Evolutionary conservation across 2,888 invertebrate genomes (phyloP).

Genomic region (Harpalus rubripes): DNA sequence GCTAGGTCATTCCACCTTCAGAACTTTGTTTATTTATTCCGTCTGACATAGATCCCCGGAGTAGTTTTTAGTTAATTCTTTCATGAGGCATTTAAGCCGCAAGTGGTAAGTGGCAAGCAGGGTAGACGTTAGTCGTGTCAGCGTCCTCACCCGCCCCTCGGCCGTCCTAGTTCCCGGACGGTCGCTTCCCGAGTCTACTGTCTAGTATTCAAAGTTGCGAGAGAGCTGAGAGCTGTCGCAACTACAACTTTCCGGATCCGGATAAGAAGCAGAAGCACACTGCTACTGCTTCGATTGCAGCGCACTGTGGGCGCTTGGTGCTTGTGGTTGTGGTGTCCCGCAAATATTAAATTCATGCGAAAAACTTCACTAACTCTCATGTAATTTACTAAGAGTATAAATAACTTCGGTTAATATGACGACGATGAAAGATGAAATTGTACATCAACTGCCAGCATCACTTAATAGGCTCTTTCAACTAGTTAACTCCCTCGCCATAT

Average conservation of each 20-base stretch:
- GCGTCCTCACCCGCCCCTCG: neutral
- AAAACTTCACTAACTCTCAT: conserved; percentile 36
- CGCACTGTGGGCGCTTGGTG: conserved; percentile 5
- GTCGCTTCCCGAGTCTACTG: conserved; percentile 5
- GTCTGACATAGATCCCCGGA: neutral
- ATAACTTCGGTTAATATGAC: conserved; percentile 11
- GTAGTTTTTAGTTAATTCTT: neutral
- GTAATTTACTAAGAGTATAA: conserved; percentile 5
- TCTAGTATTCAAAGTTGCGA: conserved; percentile 33
- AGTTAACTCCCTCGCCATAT: neutral
- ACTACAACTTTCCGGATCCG: conserved; percentile 37
- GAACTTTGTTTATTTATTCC: neutral
- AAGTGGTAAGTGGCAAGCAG: neutral
- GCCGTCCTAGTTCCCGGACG: conserved; percentile 26
- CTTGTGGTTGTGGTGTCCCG: conserved; percentile 29
- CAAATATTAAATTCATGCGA: conserved; percentile 44
- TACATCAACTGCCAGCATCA: neutral
- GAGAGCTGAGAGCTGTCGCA: conserved; percentile 38
- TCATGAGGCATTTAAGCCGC: conserved; percentile 16
- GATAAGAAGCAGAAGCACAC: conserved; percentile 22
- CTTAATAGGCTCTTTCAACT: neutral
- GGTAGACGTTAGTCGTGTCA: conserved; percentile 31
- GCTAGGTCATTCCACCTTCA: neutral
- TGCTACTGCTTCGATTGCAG: conserved; percentile 27
- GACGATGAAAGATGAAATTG: neutral